phyloP scores from a whole-genome alignment of 1,140 invertebrate species.

The Drosophila virilis region DNA sequence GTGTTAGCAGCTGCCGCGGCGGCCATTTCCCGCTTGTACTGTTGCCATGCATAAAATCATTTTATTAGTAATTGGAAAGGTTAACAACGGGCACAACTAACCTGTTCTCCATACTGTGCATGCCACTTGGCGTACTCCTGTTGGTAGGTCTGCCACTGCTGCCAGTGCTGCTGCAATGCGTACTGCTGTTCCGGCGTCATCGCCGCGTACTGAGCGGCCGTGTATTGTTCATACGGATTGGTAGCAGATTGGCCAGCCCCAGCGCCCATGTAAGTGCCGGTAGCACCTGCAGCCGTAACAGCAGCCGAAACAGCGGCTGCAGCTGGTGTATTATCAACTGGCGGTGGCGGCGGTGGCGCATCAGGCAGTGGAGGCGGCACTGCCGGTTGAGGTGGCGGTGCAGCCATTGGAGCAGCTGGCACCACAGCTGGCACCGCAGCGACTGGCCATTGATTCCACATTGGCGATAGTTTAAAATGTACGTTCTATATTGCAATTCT shows the following conservation, averaged over 20 bases:
- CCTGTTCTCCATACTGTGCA: conserved; percentile 91
- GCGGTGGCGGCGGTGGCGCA: conserved; percentile 67
- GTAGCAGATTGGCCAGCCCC: conserved; percentile 19
- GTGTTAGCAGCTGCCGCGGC: conserved; percentile 51
- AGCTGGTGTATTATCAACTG: conserved; percentile 31
- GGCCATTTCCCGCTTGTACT: conserved; percentile 84
- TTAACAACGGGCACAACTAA: conserved; percentile 67
- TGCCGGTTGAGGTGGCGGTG: conserved; percentile 62
- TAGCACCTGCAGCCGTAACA: not conserved
- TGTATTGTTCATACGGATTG: conserved; percentile 86
- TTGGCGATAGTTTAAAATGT: conserved; percentile 24
- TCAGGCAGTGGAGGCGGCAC: conserved; percentile 68
- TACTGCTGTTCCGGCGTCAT: conserved; percentile 83
- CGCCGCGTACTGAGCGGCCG: conserved; percentile 88
- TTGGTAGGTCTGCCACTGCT: conserved; percentile 93
- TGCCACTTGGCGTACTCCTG: conserved; percentile 94
- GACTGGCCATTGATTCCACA: conserved; percentile 76
- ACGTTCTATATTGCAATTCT: conserved; percentile 6
- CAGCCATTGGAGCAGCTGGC: conserved; percentile 39
- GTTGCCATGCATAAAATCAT: conserved; percentile 3
- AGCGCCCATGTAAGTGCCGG: not conserved
- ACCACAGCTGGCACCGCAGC: conserved; percentile 31
- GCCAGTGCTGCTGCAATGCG: conserved; percentile 90
- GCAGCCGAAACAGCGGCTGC: conserved; percentile 2
- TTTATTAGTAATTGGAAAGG: not conserved